Conservation (phyloP, 2,113 vertebrate species). For the Stigmatopora nigra region DNA sequence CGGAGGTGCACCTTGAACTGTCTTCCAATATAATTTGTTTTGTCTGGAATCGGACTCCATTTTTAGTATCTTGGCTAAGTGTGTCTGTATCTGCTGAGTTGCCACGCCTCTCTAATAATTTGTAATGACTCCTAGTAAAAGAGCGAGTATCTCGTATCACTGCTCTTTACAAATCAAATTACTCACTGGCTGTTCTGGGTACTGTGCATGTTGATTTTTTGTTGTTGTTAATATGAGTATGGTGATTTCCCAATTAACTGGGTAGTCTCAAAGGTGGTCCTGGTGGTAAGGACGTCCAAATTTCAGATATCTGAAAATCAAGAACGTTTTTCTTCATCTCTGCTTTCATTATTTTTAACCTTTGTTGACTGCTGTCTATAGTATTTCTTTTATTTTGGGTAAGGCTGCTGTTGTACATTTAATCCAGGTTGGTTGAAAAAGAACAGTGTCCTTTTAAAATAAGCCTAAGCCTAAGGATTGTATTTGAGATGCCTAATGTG, state of each 20-base stretch:
- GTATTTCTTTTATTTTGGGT: not conserved
- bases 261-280: too few species aligned
- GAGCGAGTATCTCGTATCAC: slow-evolving; percentile 73
- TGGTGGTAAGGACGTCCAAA: too few species aligned
- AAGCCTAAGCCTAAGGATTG: slow-evolving; percentile 28
- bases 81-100: slow-evolving; percentile 23
- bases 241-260: too few species aligned
- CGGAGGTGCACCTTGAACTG: too few species aligned
- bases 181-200: slow-evolving; percentile 72
- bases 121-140: slow-evolving; percentile 71
- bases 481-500: slow-evolving; percentile 9
- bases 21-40: too few species aligned
- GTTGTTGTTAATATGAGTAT: not conserved
- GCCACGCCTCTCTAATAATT: slow-evolving; percentile 65
- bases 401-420: slow-evolving; percentile 13
- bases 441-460: slow-evolving; percentile 49
- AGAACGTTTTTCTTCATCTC: slow-evolving; percentile 54
- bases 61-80: not conserved
- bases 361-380: slow-evolving; percentile 52
- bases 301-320: slow-evolving; percentile 58
- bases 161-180: slow-evolving; percentile 79
- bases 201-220: slow-evolving; percentile 62
- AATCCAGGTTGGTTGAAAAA: slow-evolving; percentile 36
- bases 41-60: too few species aligned
- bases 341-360: slow-evolving; percentile 52